Conservation (phyloP, 2,113 vertebrate species). For the Calyptomena viridis region DNA sequence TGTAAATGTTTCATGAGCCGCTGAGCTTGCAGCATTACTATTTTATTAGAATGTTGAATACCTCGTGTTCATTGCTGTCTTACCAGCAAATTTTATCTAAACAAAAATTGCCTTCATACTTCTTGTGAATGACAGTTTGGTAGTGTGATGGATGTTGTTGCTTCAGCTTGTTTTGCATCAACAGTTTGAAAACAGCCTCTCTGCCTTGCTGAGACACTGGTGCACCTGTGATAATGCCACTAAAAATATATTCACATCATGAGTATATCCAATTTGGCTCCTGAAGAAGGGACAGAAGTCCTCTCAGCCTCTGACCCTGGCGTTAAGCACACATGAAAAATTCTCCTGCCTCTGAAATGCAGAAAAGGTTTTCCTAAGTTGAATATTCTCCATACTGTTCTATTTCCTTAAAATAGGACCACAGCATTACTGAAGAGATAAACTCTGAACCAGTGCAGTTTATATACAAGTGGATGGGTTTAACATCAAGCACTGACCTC, state of each 20-base stretch:
- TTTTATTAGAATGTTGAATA: conserved; percentile 79
- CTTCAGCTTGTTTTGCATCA: conserved; percentile 30
- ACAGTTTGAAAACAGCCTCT: conserved; percentile 41
- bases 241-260: background rate
- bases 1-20: conserved; percentile 81
- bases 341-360: background rate
- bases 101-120: conserved; percentile 54
- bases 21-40: conserved; percentile 82
- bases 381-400: background rate
- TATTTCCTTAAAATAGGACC: background rate
- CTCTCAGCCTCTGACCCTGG: background rate
- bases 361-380: background rate
- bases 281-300: background rate
- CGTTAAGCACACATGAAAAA: background rate
- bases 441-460: background rate
- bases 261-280: background rate
- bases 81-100: conserved; percentile 63
- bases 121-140: conserved; percentile 55
- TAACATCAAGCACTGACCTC: background rate
- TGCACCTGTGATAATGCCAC: conserved; percentile 1
- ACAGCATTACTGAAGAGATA: background rate
- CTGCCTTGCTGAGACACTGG: background rate
- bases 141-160: conserved; percentile 30
- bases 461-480: background rate
- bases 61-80: conserved; percentile 65